These are phyloP conservation scores for Cataglyphis cursor DNA, from an alignment of 2,888 invertebrate species.

Conservation along the genomic window DNA sequence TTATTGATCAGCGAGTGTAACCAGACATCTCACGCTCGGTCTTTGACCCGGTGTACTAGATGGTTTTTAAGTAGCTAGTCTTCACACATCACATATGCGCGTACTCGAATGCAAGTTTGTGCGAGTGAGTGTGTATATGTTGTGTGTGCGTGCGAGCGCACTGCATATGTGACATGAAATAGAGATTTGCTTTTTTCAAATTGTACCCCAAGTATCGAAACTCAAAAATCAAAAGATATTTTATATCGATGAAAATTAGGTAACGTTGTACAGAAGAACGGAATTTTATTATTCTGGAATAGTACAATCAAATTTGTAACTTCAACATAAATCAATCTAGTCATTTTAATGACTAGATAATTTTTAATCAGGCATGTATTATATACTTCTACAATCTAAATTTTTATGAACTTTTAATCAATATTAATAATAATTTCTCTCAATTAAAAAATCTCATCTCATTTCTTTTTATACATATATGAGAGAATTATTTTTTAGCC, in stretches of 20 bases:
- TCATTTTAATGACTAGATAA: neutral
- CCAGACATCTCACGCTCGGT: slow-evolving; percentile 29
- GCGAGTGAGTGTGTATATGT: neutral
- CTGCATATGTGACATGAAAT: neutral
- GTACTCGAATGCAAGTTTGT: neutral
- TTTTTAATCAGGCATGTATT: neutral
- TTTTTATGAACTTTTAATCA: neutral
- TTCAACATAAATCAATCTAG: neutral
- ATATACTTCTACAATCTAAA: neutral
- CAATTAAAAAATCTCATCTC: neutral
- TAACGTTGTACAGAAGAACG: neutral
- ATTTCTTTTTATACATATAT: neutral
- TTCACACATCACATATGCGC: neutral
- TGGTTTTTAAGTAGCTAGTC: slow-evolving; percentile 11
- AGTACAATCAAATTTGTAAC: neutral
- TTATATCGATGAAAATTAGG: neutral
- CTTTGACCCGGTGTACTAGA: slow-evolving; percentile 14
- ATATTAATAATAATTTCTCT: slow-evolving; percentile 22
- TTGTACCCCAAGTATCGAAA: slow-evolving; percentile 18
- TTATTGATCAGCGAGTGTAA: slow-evolving; percentile 34
- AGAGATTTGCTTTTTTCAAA: slow-evolving; percentile 30
- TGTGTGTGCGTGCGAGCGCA: neutral
- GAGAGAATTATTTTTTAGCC: neutral
- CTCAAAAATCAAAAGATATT: neutral
- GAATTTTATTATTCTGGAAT: neutral